Evolutionary conservation across 2,797 vertebrate species (phyloP).

Genomic region (Halcyon chelicuti): DNA sequence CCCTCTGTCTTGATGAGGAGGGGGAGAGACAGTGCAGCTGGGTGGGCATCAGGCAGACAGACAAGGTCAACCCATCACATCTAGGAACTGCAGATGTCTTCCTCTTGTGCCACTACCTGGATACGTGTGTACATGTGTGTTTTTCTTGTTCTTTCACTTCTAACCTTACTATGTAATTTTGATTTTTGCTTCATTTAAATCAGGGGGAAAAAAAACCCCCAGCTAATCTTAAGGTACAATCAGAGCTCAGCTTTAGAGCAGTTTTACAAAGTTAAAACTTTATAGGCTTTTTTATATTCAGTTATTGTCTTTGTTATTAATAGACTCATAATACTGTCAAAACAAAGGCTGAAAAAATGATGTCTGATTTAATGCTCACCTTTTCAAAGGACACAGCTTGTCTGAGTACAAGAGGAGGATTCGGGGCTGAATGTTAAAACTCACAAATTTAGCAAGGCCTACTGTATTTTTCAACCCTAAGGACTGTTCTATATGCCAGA

Average conservation of each 20-base stretch:
- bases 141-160: background rate
- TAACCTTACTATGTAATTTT: background rate
- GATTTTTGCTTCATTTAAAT: background rate
- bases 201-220: no score
- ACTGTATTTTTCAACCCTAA: background rate
- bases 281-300: background rate
- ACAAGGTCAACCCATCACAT: background rate
- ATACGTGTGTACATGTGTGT: background rate
- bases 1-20: background rate
- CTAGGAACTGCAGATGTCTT: background rate
- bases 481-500: background rate
- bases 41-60: background rate
- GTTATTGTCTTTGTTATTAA: slow-evolving; percentile 33
- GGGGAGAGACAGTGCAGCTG: background rate
- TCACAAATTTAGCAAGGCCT: background rate
- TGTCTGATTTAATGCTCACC: slow-evolving; percentile 32
- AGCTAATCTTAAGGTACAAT: background rate
- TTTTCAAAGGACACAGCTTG: slow-evolving; percentile 16
- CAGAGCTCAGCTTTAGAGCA: background rate
- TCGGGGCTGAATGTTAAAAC: background rate
- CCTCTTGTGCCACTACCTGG: background rate
- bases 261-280: background rate
- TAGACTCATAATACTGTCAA: slow-evolving; percentile 41
- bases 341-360: slow-evolving; percentile 29
- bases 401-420: background rate